Conservation (phyloP, 2,797 vertebrate species). For the Sylvilagus floridanus region DNA sequence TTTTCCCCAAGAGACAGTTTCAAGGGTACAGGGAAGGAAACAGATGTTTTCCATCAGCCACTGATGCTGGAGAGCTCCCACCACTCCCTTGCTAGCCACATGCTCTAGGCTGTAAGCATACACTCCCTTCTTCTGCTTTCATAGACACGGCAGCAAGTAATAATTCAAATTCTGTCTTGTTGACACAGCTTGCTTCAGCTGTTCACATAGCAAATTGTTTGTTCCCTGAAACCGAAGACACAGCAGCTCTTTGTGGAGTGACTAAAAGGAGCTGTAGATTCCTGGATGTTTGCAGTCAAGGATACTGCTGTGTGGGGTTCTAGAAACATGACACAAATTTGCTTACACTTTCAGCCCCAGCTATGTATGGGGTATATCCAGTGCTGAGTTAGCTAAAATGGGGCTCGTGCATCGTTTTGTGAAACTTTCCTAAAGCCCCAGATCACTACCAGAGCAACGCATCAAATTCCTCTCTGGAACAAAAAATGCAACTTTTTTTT, state of each 20-base stretch:
- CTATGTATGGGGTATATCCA: slow-evolving; percentile 38
- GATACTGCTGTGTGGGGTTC: slow-evolving; percentile 27
- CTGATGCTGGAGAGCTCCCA: slow-evolving; percentile 81
- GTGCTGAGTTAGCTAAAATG: slow-evolving; percentile 20
- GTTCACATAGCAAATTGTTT: slow-evolving; percentile 86
- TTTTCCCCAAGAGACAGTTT: slow-evolving; percentile 81
- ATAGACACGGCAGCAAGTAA: slow-evolving; percentile 83
- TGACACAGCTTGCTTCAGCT: slow-evolving; percentile 89
- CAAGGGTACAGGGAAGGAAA: slow-evolving; percentile 77
- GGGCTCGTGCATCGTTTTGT: neutral
- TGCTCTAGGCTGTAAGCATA: slow-evolving; percentile 84
- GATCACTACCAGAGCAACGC: neutral
- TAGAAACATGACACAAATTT: slow-evolving; percentile 54
- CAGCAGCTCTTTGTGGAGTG: slow-evolving; percentile 84
- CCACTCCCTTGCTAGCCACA: slow-evolving; percentile 85
- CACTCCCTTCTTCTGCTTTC: slow-evolving; percentile 86
- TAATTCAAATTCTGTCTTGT: slow-evolving; percentile 88
- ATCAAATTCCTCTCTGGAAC: neutral
- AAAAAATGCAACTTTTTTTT: slow-evolving; percentile 21
- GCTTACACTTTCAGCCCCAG: slow-evolving; percentile 50
- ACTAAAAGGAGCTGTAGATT: slow-evolving; percentile 80
- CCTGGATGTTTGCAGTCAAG: slow-evolving; percentile 67
- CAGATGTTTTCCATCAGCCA: slow-evolving; percentile 88
- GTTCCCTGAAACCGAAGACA: slow-evolving; percentile 83
- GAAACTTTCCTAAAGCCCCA: neutral